These are phyloP conservation scores for Eulemur rubriventer DNA, from an alignment of 2,797 vertebrate genomes.

Conservation along the genomic window DNA sequence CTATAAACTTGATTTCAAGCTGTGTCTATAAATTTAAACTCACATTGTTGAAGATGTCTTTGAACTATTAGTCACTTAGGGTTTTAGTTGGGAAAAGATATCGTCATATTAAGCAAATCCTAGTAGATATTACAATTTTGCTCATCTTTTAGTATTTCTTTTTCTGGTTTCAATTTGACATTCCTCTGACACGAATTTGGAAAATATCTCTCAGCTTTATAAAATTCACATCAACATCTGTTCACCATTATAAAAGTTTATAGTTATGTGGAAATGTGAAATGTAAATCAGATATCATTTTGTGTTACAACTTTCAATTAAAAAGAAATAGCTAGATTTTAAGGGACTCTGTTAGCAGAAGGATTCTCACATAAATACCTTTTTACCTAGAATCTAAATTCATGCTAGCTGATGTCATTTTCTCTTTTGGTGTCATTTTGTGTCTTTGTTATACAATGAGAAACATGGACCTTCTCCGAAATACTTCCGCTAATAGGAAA, in stretches of 20 bases:
- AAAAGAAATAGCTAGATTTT: constrained; percentile 73
- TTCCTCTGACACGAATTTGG: constrained; percentile 68
- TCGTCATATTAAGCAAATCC: neutral
- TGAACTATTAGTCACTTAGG: neutral
- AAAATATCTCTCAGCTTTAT: constrained; percentile 72
- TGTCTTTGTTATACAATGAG: constrained; percentile 59
- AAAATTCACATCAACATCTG: constrained; percentile 81
- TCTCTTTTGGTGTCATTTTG: constrained; percentile 29
- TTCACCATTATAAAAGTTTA: constrained; percentile 78
- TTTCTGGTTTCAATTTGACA: constrained; percentile 75
- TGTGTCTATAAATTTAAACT: neutral
- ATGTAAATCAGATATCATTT: constrained; percentile 84
- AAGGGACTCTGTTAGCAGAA: constrained; percentile 63
- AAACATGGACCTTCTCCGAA: constrained; percentile 62
- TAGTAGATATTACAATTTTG: neutral
- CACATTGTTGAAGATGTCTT: neutral
- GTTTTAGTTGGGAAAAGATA: neutral
- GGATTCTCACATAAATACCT: constrained; percentile 6
- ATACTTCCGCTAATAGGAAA: constrained; percentile 65
- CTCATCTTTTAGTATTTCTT: constrained; percentile 48
- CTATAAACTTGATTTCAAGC: neutral
- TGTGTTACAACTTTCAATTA: constrained; percentile 76
- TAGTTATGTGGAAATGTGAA: constrained; percentile 81
- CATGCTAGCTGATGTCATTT: constrained; percentile 66
- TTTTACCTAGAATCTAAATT: constrained; percentile 70